Percentiles rank a stretch among this genome's conserved stretches.
phyloP scores from a whole-genome alignment of 1,140 invertebrate species.

The Aphaenogaster ashmeadi region DNA sequence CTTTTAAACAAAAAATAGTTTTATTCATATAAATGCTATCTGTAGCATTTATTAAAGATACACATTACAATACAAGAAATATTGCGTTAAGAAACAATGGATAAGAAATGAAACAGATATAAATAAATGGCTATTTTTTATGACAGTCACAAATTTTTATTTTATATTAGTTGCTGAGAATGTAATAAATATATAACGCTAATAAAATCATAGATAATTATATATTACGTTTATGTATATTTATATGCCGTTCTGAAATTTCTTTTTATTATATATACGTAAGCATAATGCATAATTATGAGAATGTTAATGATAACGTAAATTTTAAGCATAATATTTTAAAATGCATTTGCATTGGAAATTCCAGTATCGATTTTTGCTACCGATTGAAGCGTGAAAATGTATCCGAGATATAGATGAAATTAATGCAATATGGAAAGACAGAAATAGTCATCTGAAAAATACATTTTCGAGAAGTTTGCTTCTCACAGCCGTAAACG shows the following conservation, averaged over 20 bases:
- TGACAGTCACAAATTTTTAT: not conserved
- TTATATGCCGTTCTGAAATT: not conserved
- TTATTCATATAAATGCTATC: not conserved
- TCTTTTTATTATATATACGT: not conserved
- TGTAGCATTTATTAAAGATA: not conserved
- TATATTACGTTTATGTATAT: not conserved
- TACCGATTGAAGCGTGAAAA: not conserved
- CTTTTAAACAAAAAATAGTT: not conserved
- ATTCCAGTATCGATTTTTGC: not conserved
- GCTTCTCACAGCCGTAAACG: not conserved
- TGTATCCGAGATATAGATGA: not conserved
- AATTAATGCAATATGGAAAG: not conserved
- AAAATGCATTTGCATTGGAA: not conserved
- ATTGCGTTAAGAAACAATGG: not conserved
- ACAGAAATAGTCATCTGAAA: slow-evolving; percentile 10
- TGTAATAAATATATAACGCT: not conserved
- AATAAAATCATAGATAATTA: not conserved
- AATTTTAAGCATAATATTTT: not conserved
- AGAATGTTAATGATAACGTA: not conserved
- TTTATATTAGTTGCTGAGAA: not conserved
- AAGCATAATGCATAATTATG: not conserved
- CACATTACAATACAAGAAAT: not conserved
- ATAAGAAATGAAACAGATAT: not conserved
- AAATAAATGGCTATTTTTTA: not conserved
- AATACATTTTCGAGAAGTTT: slow-evolving; percentile 8